phyloP scores from a whole-genome alignment of 2,797 vertebrate genomes.

The Chrysocyon brachyurus region DNA sequence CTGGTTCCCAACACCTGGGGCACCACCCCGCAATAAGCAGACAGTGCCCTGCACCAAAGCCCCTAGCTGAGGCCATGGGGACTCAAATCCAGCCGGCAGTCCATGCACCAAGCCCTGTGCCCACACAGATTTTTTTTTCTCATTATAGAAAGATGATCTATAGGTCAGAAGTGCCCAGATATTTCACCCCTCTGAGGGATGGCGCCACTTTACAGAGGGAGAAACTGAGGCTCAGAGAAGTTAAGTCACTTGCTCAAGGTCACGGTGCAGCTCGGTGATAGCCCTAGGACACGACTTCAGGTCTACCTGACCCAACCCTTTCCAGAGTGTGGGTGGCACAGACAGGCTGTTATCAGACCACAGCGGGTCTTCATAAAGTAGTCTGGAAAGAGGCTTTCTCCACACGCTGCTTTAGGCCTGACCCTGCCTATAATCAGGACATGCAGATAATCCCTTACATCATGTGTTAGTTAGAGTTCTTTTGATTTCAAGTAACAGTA shows the following conservation, averaged over 20 bases:
- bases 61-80: fast-evolving
- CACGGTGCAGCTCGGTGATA: background rate
- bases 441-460: background rate
- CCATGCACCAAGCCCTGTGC: background rate
- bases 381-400: background rate
- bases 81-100: background rate
- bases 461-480: background rate
- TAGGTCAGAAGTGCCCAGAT: too few species aligned
- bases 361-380: background rate
- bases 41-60: fast-evolving
- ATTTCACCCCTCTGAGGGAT: too few species aligned
- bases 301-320: background rate
- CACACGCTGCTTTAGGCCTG: background rate
- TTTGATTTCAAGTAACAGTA: conserved; percentile 2
- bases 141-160: background rate
- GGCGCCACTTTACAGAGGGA: background rate
- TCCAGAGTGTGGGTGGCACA: background rate
- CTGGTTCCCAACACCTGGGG: background rate
- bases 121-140: background rate
- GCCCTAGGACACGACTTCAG: background rate
- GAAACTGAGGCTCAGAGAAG: background rate
- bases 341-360: background rate
- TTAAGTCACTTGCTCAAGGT: background rate
- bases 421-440: background rate
- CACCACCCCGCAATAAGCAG: fast-evolving